A percentile compares a stretch with the other conserved stretches of the same genome.
These are phyloP conservation scores for Gallinago nigripennis DNA, from an alignment of 2,797 vertebrate genomes.

Conservation along the genomic window DNA sequence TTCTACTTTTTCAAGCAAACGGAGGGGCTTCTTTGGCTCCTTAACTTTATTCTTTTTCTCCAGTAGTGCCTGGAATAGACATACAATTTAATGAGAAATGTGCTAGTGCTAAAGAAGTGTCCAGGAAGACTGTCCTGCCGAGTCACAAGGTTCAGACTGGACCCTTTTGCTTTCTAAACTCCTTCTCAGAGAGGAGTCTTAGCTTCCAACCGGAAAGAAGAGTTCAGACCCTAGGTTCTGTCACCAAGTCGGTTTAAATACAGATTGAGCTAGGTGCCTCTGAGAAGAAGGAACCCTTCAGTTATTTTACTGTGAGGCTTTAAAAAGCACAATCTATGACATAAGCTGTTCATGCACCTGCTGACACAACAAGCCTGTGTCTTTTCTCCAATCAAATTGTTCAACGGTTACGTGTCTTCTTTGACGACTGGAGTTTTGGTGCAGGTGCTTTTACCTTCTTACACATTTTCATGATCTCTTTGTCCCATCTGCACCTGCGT, in stretches of 20 bases:
- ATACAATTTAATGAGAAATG: not conserved
- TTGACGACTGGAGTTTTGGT: not conserved
- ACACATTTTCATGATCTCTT: not conserved
- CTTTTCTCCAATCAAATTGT: not conserved
- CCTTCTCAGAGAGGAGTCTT: not conserved
- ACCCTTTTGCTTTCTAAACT: not conserved
- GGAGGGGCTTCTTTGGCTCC: conserved; percentile 71
- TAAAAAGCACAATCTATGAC: not conserved
- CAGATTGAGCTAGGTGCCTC: not conserved
- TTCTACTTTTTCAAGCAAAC: conserved; percentile 77
- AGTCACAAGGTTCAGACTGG: not conserved
- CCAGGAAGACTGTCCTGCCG: not conserved
- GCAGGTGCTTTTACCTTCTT: not conserved
- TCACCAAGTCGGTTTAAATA: not conserved
- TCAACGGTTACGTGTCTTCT: not conserved
- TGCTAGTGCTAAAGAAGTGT: not conserved
- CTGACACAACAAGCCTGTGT: not conserved
- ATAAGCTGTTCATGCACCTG: not conserved
- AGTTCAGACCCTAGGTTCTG: not conserved
- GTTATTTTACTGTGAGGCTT: not conserved
- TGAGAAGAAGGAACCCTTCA: not conserved
- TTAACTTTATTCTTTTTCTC: conserved; percentile 66
- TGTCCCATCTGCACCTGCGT: not conserved
- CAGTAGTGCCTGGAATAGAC: conserved; percentile 77
- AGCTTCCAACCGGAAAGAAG: not conserved